phyloP scores from a whole-genome alignment of 35 echinoderm and acorn worm species.

The Eucidaris tribuloides region DNA sequence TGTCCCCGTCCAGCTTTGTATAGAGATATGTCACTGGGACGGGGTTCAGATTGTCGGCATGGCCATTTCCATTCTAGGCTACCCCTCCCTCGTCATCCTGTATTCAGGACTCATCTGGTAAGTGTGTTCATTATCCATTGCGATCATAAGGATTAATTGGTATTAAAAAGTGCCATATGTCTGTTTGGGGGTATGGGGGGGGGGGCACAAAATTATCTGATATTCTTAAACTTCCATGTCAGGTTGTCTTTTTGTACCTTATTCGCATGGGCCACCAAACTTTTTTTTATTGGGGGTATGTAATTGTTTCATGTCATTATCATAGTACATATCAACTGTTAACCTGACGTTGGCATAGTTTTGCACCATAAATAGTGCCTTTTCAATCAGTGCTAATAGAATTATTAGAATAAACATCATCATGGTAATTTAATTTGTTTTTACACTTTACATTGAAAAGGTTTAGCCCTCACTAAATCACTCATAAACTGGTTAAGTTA shows the following conservation, averaged over 20 bases:
- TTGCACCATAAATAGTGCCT: too few species aligned
- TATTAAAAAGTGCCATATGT: background rate
- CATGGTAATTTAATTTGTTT: too few species aligned
- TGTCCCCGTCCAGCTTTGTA: constrained; percentile 44
- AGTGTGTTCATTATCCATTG: constrained; percentile 5
- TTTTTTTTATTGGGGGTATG: background rate
- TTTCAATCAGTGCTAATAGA: too few species aligned
- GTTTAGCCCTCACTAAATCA: too few species aligned
- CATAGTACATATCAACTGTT: too few species aligned
- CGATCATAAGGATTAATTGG: background rate
- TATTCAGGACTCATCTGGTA: constrained; percentile 79
- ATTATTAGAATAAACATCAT: too few species aligned
- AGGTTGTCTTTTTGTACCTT: background rate
- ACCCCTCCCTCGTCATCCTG: constrained; percentile 36
- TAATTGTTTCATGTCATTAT: too few species aligned
- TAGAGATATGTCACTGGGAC: constrained; percentile 87
- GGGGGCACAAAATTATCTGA: background rate
- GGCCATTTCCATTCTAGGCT: constrained; percentile 68
- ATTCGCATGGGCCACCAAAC: background rate
- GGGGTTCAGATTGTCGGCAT: constrained; percentile 39
- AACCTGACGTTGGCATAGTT: too few species aligned
- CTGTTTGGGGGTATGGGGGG: background rate
- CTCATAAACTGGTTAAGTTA: too few species aligned
- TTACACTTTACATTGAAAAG: too few species aligned
- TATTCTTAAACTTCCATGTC: background rate